Evolutionary conservation across 2,888 invertebrate species (phyloP), one percentile per base, ranked within the genome.

Genomic region (Leptogaster cylindrica): DNA sequence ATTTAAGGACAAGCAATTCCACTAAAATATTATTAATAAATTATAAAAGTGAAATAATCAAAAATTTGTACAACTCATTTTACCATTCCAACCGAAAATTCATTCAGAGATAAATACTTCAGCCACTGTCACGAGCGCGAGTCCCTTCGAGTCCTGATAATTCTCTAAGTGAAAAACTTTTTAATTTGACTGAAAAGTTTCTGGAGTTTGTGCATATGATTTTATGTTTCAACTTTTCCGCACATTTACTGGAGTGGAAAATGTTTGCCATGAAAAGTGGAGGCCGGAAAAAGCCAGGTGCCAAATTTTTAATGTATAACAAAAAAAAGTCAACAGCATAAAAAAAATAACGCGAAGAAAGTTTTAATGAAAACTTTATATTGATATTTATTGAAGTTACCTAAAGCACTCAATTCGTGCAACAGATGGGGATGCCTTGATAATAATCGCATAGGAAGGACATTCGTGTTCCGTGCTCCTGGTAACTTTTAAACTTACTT

Each of bases 111-210:
- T n/a, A n/a, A n/a, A n/a, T n/a, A n/a, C n/a, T n/a, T n/a, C n/a
- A n/a, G n/a, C n/a, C n/a, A n/a, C n/a, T n/a, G n/a, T n/a, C n/a
- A n/a, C n/a, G n/a, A n/a, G n/a, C n/a, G n/a, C n/a, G n/a, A n/a
- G 20, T 23, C 39, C 36, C 36, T 55, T 33, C 39, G 36, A 55
- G 18, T 52, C 52, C n/a, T 55, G 55, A 55, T 55, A 55, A 55
- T 12, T 33, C 55, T 55, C 39, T 55, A 55, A 55, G 55, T 55
- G 55, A 55, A 55, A 55, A 55, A 55, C 55, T 55, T 55, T 55
- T 55, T 55, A 55, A 55, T 55, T 55, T 55, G 55, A 55, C 55
- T 55, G 39, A 36, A 55, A 55, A 55, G 20, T 55, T 55, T 55
- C 31, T 55, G 36, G 8, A 20, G 36, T 20, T 23, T 18, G 20